phyloP scores from a whole-genome alignment of 1,140 invertebrate species.

The Coenobita brevimanus region DNA sequence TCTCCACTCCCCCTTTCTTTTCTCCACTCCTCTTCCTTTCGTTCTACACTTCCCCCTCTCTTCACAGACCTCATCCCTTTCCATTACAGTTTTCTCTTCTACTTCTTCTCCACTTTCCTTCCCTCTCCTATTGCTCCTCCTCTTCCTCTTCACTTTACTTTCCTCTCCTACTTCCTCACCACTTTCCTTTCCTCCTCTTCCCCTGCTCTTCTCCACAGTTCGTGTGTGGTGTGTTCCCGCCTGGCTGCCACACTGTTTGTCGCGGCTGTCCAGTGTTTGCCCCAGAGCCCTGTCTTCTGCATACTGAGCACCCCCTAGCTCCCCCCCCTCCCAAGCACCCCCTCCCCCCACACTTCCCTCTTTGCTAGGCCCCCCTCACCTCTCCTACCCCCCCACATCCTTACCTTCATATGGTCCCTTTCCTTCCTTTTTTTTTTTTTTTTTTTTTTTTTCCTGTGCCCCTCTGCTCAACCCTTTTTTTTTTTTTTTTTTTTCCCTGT shows the following conservation, averaged over 20 bases:
- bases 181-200: neutral
- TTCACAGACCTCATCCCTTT: neutral
- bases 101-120: neutral
- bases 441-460: too few relatives aligned
- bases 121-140: neutral
- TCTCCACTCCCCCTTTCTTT: neutral
- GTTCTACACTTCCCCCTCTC: neutral
- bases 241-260: neutral
- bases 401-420: too few relatives aligned
- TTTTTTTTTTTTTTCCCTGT: neutral
- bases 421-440: too few relatives aligned
- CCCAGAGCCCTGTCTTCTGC: neutral
- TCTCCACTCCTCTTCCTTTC: neutral
- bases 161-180: neutral
- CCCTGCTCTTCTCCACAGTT: neutral
- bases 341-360: too few relatives aligned
- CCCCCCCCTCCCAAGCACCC: neutral
- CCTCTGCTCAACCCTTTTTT: too few relatives aligned
- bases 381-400: too few relatives aligned
- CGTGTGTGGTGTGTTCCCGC: neutral
- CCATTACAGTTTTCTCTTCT: neutral
- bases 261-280: too few relatives aligned
- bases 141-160: neutral
- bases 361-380: too few relatives aligned
- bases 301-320: neutral